These are phyloP conservation scores for Strigamia transsilvanica DNA, from an alignment of 2,888 invertebrate species.

Conservation along the genomic window DNA sequence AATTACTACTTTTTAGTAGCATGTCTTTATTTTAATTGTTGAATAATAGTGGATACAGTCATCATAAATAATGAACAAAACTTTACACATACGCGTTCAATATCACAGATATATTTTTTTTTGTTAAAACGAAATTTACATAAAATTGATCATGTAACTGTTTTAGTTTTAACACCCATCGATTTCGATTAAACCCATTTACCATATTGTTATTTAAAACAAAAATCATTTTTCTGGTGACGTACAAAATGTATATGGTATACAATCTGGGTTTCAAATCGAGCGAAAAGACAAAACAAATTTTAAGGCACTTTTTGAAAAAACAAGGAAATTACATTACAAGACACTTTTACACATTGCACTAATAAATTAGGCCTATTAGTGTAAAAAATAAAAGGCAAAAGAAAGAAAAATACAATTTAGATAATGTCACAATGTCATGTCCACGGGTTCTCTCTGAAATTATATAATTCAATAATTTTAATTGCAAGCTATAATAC, in stretches of 20 bases:
- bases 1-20: neutral
- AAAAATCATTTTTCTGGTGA: neutral
- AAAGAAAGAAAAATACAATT: neutral
- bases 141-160: neutral
- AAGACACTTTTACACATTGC: conserved; percentile 36
- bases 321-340: neutral
- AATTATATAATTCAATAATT: neutral
- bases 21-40: too few species aligned
- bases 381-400: neutral
- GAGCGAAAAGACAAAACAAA: neutral
- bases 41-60: neutral
- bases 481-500: neutral
- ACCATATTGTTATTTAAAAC: neutral
- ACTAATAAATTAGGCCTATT: conserved; percentile 39
- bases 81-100: conserved; percentile 1
- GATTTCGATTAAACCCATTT: neutral
- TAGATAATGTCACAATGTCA: conserved; percentile 32
- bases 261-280: neutral
- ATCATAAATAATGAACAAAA: conserved; percentile 9
- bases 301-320: conserved; percentile 16
- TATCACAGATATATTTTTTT: conserved; percentile 32
- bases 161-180: neutral
- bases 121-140: neutral
- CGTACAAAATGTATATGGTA: neutral
- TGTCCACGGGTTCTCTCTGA: conserved; percentile 42